Evolutionary conservation across 1,140 invertebrate species (phyloP).

Genomic region (Drosophila lowei): DNA sequence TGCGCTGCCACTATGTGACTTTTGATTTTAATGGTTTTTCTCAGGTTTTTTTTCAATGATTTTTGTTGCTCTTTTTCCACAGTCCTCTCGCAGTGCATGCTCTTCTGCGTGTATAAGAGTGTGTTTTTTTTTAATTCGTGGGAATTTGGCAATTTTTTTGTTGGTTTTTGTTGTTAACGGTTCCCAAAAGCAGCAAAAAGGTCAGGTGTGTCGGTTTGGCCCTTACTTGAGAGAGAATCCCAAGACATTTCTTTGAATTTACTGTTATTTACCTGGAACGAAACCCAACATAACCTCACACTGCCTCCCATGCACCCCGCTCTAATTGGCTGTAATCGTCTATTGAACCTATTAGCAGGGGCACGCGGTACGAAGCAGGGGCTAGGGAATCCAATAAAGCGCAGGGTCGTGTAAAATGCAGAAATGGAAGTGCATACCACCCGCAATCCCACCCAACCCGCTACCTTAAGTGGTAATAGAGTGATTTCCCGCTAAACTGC

Average conservation of each 20-base stretch:
- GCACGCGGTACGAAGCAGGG: not conserved
- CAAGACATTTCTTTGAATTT: conserved; percentile 1
- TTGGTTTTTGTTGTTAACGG: conserved; percentile 24
- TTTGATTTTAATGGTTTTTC: conserved; percentile 68
- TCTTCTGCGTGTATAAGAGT: not conserved
- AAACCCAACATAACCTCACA: conserved; percentile 56
- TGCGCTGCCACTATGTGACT: conserved; percentile 55
- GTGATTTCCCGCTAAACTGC: conserved; percentile 5
- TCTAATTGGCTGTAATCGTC: conserved; percentile 66
- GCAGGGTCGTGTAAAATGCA: conserved; percentile 8
- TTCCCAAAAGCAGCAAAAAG: conserved; percentile 26
- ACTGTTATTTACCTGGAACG: conserved; percentile 12
- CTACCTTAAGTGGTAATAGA: too few relatives aligned
- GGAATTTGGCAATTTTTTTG: conserved; percentile 48
- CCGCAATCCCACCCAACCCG: not conserved
- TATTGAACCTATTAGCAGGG: conserved; percentile 63
- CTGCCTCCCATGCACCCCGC: conserved; percentile 12
- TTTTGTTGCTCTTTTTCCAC: conserved; percentile 37
- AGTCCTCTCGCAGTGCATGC: conserved; percentile 8
- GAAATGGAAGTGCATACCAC: not conserved
- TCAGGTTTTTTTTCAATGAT: conserved; percentile 57
- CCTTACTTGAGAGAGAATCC: not conserved
- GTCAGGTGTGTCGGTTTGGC: conserved; percentile 28
- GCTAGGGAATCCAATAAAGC: conserved; percentile 65
- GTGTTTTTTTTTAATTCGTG: conserved; percentile 42